phyloP scores from a whole-genome alignment of 2,888 invertebrate species.

The Blastobasis adustella region DNA sequence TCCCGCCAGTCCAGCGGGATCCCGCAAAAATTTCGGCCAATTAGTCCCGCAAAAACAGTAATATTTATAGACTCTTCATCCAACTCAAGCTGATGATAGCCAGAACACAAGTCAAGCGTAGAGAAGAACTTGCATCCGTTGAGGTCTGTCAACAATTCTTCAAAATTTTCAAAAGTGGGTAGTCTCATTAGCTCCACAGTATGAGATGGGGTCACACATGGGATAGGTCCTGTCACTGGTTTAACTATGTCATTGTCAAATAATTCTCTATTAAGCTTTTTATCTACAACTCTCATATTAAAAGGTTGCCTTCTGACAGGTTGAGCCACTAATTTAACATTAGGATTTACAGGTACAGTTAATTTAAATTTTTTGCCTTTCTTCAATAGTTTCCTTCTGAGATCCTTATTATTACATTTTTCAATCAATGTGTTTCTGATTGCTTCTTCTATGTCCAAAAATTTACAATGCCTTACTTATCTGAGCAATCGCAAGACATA shows the following conservation, averaged over 20 bases:
- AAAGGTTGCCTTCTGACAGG: constrained; percentile 8
- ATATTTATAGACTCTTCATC: constrained; percentile 6
- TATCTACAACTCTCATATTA: constrained; percentile 7
- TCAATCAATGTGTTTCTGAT: constrained; percentile 2
- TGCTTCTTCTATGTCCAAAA: not conserved
- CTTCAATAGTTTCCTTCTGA: constrained; percentile 6
- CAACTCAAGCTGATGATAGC: constrained; percentile 9
- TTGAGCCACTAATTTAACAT: constrained; percentile 8
- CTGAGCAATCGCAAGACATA: not conserved
- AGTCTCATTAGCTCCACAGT: constrained; percentile 7
- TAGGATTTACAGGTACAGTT: constrained; percentile 7
- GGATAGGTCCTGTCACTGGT: constrained; percentile 9
- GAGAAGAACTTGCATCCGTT: constrained; percentile 11
- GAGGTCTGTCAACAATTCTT: constrained; percentile 7
- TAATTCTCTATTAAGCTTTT: constrained; percentile 7
- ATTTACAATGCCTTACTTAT: not conserved
- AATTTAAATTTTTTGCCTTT: constrained; percentile 8
- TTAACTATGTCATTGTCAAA: constrained; percentile 11
- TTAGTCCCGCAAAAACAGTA: no score
- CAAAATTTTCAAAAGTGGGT: constrained; percentile 6
- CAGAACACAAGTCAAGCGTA: constrained; percentile 8
- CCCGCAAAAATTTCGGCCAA: no score
- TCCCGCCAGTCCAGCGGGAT: no score
- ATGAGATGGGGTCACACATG: constrained; percentile 13
- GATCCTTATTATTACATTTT: constrained; percentile 1